These are phyloP conservation scores for Yponomeuta sedellus DNA, from an alignment of 2,888 invertebrate genomes.

Conservation along the genomic window DNA sequence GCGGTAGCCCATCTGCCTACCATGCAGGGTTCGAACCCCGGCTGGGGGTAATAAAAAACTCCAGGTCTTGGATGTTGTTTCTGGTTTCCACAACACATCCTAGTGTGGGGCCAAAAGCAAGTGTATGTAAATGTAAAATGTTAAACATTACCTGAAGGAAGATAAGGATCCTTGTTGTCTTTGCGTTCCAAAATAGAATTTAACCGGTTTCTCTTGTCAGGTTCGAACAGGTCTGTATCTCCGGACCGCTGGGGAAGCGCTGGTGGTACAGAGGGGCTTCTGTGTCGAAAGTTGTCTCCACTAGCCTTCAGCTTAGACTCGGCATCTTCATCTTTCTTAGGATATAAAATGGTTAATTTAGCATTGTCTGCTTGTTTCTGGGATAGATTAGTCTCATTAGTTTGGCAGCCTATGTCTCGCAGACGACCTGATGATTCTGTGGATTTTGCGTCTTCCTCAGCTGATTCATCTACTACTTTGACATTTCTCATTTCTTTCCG, in stretches of 20 bases:
- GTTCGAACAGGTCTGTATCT: constrained; percentile 44
- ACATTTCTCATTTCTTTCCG: constrained; percentile 50
- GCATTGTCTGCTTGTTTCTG: constrained; percentile 55
- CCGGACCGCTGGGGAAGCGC: constrained; percentile 29
- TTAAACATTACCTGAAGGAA: constrained; percentile 52
- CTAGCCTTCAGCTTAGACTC: constrained; percentile 60
- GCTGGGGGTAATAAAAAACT: too few relatives aligned
- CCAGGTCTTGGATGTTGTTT: too few relatives aligned
- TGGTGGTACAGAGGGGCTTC: constrained; percentile 24
- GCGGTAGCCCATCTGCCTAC: too few relatives aligned
- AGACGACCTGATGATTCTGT: constrained; percentile 49
- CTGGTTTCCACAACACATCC: too few relatives aligned
- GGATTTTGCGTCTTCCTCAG: constrained; percentile 38
- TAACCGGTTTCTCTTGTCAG: constrained; percentile 51
- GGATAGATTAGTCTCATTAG: constrained; percentile 55
- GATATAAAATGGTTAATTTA: constrained; percentile 66
- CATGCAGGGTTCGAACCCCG: too few relatives aligned
- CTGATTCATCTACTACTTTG: not conserved
- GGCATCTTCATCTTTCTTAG: constrained; percentile 48
- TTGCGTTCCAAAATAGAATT: constrained; percentile 63
- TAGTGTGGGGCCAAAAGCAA: too few relatives aligned
- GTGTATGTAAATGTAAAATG: too few relatives aligned
- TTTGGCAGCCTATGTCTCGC: constrained; percentile 64
- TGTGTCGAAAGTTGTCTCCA: constrained; percentile 49
- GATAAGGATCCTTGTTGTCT: constrained; percentile 57